These are phyloP conservation scores for Aldrovandia affinis DNA, from an alignment of 2,797 vertebrate species.

Conservation along the genomic window DNA sequence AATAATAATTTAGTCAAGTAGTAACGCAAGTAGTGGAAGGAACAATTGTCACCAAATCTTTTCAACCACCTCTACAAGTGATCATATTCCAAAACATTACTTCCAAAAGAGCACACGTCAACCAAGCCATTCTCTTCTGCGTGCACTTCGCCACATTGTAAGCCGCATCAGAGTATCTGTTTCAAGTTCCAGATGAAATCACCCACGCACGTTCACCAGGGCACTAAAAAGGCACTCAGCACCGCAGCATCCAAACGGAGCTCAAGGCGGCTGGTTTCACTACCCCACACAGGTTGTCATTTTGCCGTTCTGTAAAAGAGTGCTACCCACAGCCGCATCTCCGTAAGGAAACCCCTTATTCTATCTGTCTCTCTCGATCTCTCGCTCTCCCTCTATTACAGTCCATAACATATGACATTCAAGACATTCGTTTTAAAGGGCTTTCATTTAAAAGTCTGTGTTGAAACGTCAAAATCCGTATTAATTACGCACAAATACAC, in stretches of 20 bases:
- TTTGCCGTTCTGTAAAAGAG: neutral
- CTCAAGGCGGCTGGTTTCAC: neutral
- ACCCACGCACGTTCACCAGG: neutral
- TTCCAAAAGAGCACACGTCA: conserved; percentile 15
- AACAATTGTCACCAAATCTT: neutral
- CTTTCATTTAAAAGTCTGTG: neutral
- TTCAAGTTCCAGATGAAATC: conserved; percentile 45
- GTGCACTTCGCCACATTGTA: neutral
- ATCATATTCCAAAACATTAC: conserved; percentile 12
- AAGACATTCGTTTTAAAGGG: neutral
- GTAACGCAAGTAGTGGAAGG: neutral
- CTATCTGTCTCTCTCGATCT: neutral
- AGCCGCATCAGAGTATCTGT: conserved; percentile 74
- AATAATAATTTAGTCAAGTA: neutral
- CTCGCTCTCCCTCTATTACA: neutral
- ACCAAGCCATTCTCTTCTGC: conserved; percentile 64
- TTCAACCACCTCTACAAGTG: neutral
- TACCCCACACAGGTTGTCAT: neutral
- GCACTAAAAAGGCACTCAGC: neutral
- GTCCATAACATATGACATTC: neutral
- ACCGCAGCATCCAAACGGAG: conserved; percentile 32
- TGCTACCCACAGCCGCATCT: neutral
- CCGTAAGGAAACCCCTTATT: neutral
- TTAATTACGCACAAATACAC: neutral
- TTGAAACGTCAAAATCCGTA: neutral